Conservation (phyloP, 2,888 invertebrate species). For the Meandrusa payeni region DNA sequence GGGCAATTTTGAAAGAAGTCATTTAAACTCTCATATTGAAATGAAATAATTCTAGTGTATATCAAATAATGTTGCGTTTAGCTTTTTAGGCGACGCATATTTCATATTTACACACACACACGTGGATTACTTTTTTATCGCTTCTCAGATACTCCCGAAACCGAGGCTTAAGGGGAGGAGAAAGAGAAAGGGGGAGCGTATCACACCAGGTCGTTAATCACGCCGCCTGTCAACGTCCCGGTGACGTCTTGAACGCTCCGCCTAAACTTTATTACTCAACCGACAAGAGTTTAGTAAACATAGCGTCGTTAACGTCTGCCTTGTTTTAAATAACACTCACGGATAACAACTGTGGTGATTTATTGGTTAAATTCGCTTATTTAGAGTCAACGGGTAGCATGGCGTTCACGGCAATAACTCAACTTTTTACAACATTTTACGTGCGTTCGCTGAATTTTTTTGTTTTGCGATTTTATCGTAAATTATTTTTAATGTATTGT, state of each 20-base stretch:
- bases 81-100: too few relatives aligned
- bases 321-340: conserved; percentile 52
- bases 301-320: conserved; percentile 51
- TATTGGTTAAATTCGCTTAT: conserved; percentile 30
- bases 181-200: conserved; percentile 26
- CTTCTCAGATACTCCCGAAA: background rate
- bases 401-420: conserved; percentile 15
- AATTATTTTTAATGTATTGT: conserved; percentile 15
- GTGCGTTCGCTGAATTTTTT: conserved; percentile 17
- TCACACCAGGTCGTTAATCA: conserved; percentile 65
- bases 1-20: too few relatives aligned
- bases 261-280: conserved; percentile 56
- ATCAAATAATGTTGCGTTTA: too few relatives aligned
- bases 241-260: conserved; percentile 54
- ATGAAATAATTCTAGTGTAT: too few relatives aligned
- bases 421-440: conserved; percentile 14
- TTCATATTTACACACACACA: too few relatives aligned
- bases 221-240: conserved; percentile 46
- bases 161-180: background rate
- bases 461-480: conserved; percentile 16
- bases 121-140: conserved; percentile 19
- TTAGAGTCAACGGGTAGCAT: conserved; percentile 22
- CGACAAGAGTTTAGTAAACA: conserved; percentile 54
- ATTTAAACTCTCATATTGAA: too few relatives aligned
- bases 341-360: conserved; percentile 39